Base-by-base conservation (phyloP, 2,888 invertebrate genomes). In the Calliopum simillimum region DNA sequence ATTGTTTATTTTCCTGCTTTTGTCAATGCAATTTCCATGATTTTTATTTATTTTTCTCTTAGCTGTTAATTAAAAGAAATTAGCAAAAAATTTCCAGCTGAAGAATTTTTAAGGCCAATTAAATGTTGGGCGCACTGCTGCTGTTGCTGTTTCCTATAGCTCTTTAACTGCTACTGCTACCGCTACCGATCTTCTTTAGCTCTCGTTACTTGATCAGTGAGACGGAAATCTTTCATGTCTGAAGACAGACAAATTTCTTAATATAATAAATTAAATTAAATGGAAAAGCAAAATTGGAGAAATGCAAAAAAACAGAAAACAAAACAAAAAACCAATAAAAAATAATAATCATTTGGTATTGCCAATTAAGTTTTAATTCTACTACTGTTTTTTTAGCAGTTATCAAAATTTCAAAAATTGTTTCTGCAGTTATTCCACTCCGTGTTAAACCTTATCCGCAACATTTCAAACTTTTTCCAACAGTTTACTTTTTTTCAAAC, bases 281-380 rank as follows among this genome's bases (percentile, higher is more conserved):
- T 25, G 53, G 33, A 68, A 73, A 69, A 69, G n/a, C 64, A 69
- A 53, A 73, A 71, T 64, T 64, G 49, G 23, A 58, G 61, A 70
- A 70, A 70, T 63, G 25, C 21, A 67, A 33, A 46, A 65, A 56
- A 21, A 43, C 16, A n/a, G n/a, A n/a, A n/a, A n/a, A n/a, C n/a
- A n/a, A n/a, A n/a, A n/a, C n/a, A n/a, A n/a, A n/a, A n/a, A n/a
- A n/a, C n/a, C n/a, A n/a, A n/a, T n/a, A n/a, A n/a, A n/a, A n/a
- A n/a, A n/a, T n/a, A n/a, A n/a, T n/a, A n/a, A n/a, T n/a, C n/a
- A n/a, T n/a, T n/a, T n/a, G n/a, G n/a, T n/a, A n/a, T n/a, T n/a
- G n/a, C n/a, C n/a, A n/a, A n/a, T n/a, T n/a, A n/a, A n/a, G n/a
- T n/a, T n/a, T n/a, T n/a, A n/a, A n/a, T n/a, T n/a, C n/a, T n/a